Percentiles rank a stretch among this genome's conserved stretches.
Evolutionary conservation across 2,888 invertebrate genomes (phyloP).

Genomic region (Troides aeacus): DNA sequence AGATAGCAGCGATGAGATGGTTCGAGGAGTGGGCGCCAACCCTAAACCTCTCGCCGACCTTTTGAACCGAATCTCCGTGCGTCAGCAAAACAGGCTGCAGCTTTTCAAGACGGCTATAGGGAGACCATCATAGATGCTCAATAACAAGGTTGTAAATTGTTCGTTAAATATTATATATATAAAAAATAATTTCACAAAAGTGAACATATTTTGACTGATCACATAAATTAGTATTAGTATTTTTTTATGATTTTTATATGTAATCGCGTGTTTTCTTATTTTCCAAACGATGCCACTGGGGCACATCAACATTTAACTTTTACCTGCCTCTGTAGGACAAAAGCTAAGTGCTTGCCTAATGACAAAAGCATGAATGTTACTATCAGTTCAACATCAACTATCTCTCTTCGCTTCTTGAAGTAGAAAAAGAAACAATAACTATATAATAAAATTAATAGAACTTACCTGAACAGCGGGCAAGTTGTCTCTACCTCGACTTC

Average conservation of each 20-base stretch:
- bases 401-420: too few species aligned
- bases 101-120: constrained; percentile 89
- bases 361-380: too few species aligned
- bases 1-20: constrained; percentile 92
- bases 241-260: too few species aligned
- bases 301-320: too few species aligned
- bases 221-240: too few species aligned
- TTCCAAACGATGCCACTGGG: too few species aligned
- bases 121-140: neutral
- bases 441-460: constrained; percentile 8
- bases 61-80: constrained; percentile 97
- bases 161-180: neutral
- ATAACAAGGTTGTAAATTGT: neutral
- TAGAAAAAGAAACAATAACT: neutral
- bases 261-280: too few species aligned
- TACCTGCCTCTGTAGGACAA: too few species aligned
- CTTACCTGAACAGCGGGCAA: constrained; percentile 95
- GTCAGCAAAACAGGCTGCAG: constrained; percentile 95
- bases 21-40: constrained; percentile 90
- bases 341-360: too few species aligned
- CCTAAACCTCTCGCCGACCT: constrained; percentile 93
- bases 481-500: constrained; percentile 92
- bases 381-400: too few species aligned
- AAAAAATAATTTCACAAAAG: neutral
- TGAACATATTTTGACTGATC: too few species aligned